A percentile compares a stretch with the other conserved stretches of the same genome.
These are phyloP conservation scores for Minunthozetes semirufus DNA, from an alignment of 2,888 invertebrate genomes.

Conservation along the genomic window DNA sequence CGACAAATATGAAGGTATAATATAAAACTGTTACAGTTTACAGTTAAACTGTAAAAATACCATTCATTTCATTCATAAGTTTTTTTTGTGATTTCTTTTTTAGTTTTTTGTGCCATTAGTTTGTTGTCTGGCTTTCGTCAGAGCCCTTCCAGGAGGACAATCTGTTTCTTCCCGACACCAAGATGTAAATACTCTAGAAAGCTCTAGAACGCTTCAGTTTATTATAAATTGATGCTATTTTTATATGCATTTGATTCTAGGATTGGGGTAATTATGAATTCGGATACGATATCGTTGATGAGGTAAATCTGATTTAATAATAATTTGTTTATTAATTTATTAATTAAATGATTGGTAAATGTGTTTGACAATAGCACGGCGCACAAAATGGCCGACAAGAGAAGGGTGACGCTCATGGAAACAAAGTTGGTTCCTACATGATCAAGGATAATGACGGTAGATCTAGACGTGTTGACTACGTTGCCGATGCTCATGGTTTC, in stretches of 20 bases:
- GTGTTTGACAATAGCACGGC: background rate
- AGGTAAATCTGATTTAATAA: background rate
- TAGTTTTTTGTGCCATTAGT: slow-evolving; percentile 25
- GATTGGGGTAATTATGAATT: slow-evolving; percentile 29
- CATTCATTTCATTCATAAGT: background rate
- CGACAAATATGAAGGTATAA: background rate
- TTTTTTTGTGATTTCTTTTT: background rate
- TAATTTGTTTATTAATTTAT: background rate
- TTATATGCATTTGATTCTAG: background rate
- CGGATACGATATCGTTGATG: slow-evolving; percentile 27
- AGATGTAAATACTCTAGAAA: slow-evolving; percentile 19
- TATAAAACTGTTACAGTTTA: background rate
- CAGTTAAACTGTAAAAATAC: background rate
- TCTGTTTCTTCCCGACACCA: slow-evolving; percentile 15
- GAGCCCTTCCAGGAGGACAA: slow-evolving; percentile 19
- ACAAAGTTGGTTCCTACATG: slow-evolving; percentile 21
- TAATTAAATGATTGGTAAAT: background rate
- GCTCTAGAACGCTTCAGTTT: background rate
- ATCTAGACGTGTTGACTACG: slow-evolving; percentile 28
- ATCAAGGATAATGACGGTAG: slow-evolving; percentile 23
- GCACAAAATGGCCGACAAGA: slow-evolving; percentile 16
- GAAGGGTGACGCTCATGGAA: slow-evolving; percentile 28
- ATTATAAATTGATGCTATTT: background rate
- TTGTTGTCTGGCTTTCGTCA: slow-evolving; percentile 5
- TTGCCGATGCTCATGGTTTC: slow-evolving; percentile 28